Base-by-base conservation (phyloP, 37 sponge, comb jelly and placozoan species). In the Spongia lamella region DNA sequence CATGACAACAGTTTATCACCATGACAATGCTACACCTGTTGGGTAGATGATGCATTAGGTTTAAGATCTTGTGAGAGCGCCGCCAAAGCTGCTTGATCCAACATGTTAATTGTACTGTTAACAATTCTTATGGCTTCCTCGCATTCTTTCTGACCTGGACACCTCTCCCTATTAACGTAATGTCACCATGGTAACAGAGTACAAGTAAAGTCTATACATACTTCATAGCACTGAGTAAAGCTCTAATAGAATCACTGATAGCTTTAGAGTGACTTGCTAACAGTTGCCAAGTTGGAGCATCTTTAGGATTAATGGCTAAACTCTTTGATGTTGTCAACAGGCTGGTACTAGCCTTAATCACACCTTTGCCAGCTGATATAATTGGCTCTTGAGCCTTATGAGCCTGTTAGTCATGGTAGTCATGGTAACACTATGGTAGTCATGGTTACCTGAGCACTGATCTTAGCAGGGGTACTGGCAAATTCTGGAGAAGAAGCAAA, bases 401-500 rank as follows among this genome's bases (percentile, higher is more conserved):
- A n/a, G 83, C 96, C 67, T n/a, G n/a, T n/a, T n/a, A n/a, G n/a
- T n/a, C n/a, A n/a, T n/a, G n/a, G n/a, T n/a, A n/a, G n/a, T n/a
- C n/a, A n/a, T n/a, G n/a, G n/a, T n/a, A n/a, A n/a, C n/a, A n/a
- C n/a, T n/a, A n/a, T n/a, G n/a, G n/a, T n/a, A n/a, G n/a, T n/a
- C n/a, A n/a, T n/a, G n/a, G n/a, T n/a, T n/a, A n/a, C n/a, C n/a
- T 91, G 80, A 1, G 86, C 82, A 34, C 93, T 92, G 85, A 97
- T 97, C 73, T 83, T 84, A 50, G 99, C 99, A 20, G 93, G 90
- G 1, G 83, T 89, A 19, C 88, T 83, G 22, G 93, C 92, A 72
- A 97, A 97, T 85, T 97, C 93, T n/a, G 95, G 88, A 26, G 94
- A 89, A 19, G 96, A 92, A 27, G 90, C 95, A 77, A 92, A 97